phyloP scores from a whole-genome alignment of 2,888 invertebrate genomes.

The Dryobotodes eremita region DNA sequence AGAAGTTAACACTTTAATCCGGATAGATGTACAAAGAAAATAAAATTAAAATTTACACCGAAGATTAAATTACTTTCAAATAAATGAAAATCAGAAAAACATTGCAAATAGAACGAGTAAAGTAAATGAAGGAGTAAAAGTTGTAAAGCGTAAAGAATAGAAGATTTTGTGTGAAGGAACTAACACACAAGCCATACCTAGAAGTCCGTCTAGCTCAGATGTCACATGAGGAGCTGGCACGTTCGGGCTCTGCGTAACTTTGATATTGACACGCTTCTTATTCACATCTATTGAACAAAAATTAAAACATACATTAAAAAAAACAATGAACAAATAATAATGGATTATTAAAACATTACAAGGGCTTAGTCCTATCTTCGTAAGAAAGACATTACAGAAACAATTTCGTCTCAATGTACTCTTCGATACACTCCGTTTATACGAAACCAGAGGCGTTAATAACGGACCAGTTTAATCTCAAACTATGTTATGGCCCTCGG shows the following conservation, averaged over 20 bases:
- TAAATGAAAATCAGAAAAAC: background rate
- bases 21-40: background rate
- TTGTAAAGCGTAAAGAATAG: background rate
- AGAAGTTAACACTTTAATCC: slow-evolving; percentile 4
- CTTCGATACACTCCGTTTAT: background rate
- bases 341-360: background rate
- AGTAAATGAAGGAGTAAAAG: background rate
- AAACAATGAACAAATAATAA: too few relatives aligned
- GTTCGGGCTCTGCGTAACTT: background rate
- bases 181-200: slow-evolving; percentile 22
- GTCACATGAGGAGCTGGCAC: slow-evolving; percentile 25
- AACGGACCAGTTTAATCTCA: background rate
- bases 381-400: background rate
- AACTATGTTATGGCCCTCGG: background rate
- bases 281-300: slow-evolving; percentile 9
- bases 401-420: background rate
- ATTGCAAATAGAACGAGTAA: background rate
- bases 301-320: background rate
- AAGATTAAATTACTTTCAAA: background rate
- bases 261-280: background rate
- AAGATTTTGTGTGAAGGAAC: background rate
- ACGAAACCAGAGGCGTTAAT: background rate
- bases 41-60: too few relatives aligned
- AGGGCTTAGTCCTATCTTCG: background rate
- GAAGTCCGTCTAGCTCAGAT: slow-evolving; percentile 5